Evolutionary conservation across 2,888 invertebrate genomes (phyloP).

Genomic region (Sicus ferrugineus): DNA sequence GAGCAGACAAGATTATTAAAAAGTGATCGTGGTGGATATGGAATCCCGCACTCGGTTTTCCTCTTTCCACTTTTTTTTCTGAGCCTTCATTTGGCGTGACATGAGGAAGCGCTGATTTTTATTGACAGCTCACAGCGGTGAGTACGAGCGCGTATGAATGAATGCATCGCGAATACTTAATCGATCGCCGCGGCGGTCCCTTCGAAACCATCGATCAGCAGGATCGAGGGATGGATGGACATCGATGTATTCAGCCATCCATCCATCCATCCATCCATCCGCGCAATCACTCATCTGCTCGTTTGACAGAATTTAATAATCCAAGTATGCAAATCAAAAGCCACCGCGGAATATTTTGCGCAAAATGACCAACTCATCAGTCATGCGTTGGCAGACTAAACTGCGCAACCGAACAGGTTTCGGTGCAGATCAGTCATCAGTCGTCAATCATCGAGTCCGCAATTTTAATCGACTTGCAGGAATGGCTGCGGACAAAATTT

Average conservation of each 20-base stretch:
- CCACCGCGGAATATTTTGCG: neutral
- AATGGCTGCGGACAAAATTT: conserved; percentile 8
- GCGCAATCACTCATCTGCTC: neutral
- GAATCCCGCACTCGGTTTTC: too few relatives aligned
- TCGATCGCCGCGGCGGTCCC: neutral
- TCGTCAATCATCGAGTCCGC: conserved; percentile 8
- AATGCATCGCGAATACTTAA: neutral
- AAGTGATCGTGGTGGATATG: neutral
- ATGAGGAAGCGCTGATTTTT: conserved; percentile 51
- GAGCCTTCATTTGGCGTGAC: neutral
- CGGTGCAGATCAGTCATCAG: neutral
- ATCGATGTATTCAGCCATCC: neutral
- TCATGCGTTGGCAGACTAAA: conserved; percentile 5
- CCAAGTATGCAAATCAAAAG: conserved; percentile 23
- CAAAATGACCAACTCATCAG: neutral
- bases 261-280: neutral
- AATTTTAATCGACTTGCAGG: neutral
- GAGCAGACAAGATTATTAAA: neutral
- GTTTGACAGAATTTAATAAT: conserved; percentile 2
- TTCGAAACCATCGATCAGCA: neutral
- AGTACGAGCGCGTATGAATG: conserved; percentile 54
- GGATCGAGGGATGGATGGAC: neutral
- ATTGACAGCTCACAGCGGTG: conserved; percentile 61
- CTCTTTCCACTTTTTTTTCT: too few relatives aligned
- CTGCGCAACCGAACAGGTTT: conserved; percentile 16